These are phyloP conservation scores for Neodiprion virginianus DNA, from an alignment of 1,140 invertebrate species.

Conservation along the genomic window DNA sequence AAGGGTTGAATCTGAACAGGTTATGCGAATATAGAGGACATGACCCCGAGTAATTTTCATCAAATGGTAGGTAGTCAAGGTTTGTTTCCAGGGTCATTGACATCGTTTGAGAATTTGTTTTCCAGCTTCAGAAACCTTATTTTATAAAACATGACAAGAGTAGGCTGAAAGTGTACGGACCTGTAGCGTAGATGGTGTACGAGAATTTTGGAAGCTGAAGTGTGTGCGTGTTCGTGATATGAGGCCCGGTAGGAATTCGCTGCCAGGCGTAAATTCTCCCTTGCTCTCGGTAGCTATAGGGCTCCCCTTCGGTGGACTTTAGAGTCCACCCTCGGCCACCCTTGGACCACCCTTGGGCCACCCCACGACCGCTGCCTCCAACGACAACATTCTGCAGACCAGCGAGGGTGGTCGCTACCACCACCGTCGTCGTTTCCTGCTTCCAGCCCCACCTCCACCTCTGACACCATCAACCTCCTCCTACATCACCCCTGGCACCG, in stretches of 20 bases:
- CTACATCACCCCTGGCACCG: not conserved
- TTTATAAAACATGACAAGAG: not conserved
- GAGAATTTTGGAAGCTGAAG: conserved; percentile 15
- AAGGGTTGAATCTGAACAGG: too few species aligned
- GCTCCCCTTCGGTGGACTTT: conserved; percentile 56
- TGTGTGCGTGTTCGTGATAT: conserved; percentile 43
- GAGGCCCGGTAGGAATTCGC: conserved; percentile 53
- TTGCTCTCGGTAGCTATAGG: conserved; percentile 21
- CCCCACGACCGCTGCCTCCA: conserved; percentile 52
- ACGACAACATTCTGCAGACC: conserved; percentile 58
- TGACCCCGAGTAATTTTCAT: too few species aligned
- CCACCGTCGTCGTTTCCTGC: conserved; percentile 26
- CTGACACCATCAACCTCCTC: conserved; percentile 23
- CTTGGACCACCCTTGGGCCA: conserved; percentile 27
- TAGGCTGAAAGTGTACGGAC: not conserved
- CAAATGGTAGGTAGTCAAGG: too few species aligned
- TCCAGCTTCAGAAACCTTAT: not conserved
- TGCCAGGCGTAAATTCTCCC: conserved; percentile 51
- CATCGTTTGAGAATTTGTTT: not conserved
- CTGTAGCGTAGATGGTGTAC: not conserved
- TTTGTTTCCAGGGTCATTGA: too few species aligned
- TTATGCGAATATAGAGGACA: too few species aligned
- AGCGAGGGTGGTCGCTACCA: conserved; percentile 38
- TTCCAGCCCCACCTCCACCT: conserved; percentile 43
- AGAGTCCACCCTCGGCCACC: conserved; percentile 48